Evolutionary conservation across 2,113 vertebrate species (phyloP).

Genomic region (Sceloporus tristichus): DNA sequence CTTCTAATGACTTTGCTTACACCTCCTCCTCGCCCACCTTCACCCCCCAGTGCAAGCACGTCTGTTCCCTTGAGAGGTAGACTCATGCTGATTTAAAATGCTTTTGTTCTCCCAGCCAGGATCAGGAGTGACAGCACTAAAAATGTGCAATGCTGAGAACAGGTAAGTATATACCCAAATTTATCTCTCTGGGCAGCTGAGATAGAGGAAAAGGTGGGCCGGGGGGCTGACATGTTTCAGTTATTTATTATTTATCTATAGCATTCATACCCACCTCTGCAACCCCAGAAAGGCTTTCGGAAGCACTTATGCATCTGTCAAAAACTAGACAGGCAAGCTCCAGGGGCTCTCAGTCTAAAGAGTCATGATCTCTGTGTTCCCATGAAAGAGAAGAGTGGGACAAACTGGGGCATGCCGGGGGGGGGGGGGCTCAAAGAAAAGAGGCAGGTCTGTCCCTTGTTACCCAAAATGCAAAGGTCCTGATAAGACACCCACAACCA

Average conservation of each 20-base stretch:
- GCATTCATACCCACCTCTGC: not conserved
- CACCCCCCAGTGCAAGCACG: not conserved
- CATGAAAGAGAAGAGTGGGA: not conserved
- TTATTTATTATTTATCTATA: not conserved
- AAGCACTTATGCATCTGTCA: not conserved
- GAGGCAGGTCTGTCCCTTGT: not conserved
- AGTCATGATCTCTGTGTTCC: not conserved
- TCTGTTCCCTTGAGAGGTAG: not conserved
- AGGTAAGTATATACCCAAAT: not conserved
- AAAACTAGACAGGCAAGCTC: not conserved
- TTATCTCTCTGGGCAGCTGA: not conserved
- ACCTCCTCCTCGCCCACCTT: not conserved
- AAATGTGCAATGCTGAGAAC: not conserved
- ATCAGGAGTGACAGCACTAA: not conserved
- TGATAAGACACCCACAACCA: no score
- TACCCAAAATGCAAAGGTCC: no score
- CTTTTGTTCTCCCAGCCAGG: not conserved
- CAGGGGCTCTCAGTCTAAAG: not conserved
- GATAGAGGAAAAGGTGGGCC: not conserved
- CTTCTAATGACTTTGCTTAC: not conserved
- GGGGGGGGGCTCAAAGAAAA: no score
- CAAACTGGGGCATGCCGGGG: not conserved
- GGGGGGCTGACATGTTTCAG: no score
- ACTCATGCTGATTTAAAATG: conserved; percentile 4
- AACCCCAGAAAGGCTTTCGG: not conserved